Evolutionary conservation across 1,140 invertebrate species (phyloP).

Genomic region (Aphaenogaster ashmeadi): DNA sequence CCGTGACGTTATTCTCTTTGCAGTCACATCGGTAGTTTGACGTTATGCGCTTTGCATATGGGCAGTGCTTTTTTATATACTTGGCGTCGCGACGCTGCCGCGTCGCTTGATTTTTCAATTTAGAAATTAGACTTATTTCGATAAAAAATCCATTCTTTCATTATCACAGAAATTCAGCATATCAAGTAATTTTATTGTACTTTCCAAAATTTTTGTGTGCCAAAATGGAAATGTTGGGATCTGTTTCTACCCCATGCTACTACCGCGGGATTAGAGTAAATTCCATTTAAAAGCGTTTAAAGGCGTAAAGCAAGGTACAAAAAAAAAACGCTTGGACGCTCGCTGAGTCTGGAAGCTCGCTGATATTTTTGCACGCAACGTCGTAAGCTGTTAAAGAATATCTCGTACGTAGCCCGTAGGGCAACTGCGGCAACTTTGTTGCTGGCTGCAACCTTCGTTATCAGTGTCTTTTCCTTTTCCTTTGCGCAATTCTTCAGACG

Average conservation of each 20-base stretch:
- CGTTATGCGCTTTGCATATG: too few species aligned
- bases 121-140: too few species aligned
- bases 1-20: too few species aligned
- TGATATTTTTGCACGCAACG: constrained; percentile 47
- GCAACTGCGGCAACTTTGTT: constrained; percentile 38
- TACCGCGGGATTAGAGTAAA: not conserved
- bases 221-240: constrained; percentile 1
- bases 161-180: not conserved
- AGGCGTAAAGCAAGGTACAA: not conserved
- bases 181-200: constrained; percentile 16
- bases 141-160: too few species aligned
- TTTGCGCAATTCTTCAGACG: constrained; percentile 20
- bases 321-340: constrained; percentile 15
- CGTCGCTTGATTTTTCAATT: too few species aligned
- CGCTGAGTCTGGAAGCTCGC: constrained; percentile 13
- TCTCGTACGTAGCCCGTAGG: constrained; percentile 35
- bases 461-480: constrained; percentile 11
- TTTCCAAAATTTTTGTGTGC: constrained; percentile 21
- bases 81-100: too few species aligned
- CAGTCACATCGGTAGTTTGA: too few species aligned
- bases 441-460: constrained; percentile 33
- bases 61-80: too few species aligned
- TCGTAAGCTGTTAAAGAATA: constrained; percentile 54
- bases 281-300: constrained; percentile 39
- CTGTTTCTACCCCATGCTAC: not conserved